These are phyloP conservation scores for Salticus scenicus DNA, from an alignment of 2,888 invertebrate species.

Conservation along the genomic window DNA sequence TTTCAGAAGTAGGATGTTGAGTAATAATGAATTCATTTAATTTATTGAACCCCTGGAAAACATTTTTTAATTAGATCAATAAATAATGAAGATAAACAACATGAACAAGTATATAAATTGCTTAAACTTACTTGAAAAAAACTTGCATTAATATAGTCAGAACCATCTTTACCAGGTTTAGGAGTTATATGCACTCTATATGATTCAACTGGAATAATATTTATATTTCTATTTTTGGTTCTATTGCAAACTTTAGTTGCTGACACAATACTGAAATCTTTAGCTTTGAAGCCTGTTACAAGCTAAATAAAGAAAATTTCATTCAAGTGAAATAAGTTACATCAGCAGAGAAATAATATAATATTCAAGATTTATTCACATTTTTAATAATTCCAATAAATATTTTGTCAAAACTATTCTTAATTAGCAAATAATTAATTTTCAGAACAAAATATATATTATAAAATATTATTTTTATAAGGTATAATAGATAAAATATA, in stretches of 20 bases:
- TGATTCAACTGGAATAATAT: conserved; percentile 88
- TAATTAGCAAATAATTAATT: background rate
- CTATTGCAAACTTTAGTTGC: conserved; percentile 90
- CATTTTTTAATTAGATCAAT: background rate
- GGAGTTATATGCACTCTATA: conserved; percentile 93
- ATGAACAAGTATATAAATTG: background rate
- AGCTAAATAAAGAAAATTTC: conserved; percentile 53
- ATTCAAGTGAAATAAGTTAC: background rate
- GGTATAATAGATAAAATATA: too few species aligned
- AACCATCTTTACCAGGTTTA: conserved; percentile 91
- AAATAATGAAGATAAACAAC: background rate
- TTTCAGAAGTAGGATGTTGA: conserved; percentile 89
- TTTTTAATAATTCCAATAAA: background rate
- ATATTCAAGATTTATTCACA: too few species aligned
- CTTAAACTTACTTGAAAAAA: conserved; percentile 54
- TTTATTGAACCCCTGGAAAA: conserved; percentile 64
- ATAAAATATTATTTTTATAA: too few species aligned
- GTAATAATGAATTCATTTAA: conserved; percentile 82
- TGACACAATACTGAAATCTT: conserved; percentile 89
- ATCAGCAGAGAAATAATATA: background rate
- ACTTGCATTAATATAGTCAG: conserved; percentile 84
- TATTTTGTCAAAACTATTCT: too few species aligned
- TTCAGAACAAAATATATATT: background rate
- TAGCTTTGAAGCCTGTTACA: conserved; percentile 63
- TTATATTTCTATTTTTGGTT: conserved; percentile 88